Evolutionary conservation across 2,113 vertebrate genomes (phyloP).

Genomic region (Oceanites oceanicus): DNA sequence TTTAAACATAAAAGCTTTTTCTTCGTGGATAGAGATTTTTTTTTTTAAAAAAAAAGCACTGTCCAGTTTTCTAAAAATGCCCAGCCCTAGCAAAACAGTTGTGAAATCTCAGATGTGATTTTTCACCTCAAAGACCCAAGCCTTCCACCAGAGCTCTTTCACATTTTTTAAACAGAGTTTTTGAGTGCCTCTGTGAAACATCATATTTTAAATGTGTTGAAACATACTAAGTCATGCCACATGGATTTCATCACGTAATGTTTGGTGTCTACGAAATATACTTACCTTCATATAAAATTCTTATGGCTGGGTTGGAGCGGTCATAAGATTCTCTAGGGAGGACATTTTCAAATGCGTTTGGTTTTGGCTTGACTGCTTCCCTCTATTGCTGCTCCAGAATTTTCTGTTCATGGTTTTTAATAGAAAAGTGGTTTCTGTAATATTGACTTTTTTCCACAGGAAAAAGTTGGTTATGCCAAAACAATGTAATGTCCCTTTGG

Average conservation of each 20-base stretch:
- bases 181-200: background rate
- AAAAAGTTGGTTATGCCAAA: conserved; percentile 33
- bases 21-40: no score
- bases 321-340: background rate
- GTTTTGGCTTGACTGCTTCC: background rate
- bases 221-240: background rate
- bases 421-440: background rate
- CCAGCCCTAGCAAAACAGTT: background rate
- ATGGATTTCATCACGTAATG: background rate
- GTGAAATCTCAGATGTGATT: background rate
- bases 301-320: background rate
- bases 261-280: background rate
- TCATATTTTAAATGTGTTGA: background rate
- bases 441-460: background rate
- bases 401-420: background rate
- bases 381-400: background rate
- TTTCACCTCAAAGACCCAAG: background rate
- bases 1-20: background rate
- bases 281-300: background rate
- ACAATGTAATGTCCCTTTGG: background rate
- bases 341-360: background rate
- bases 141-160: background rate
- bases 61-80: background rate
- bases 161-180: background rate
- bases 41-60: background rate